These are phyloP conservation scores for Leptinotarsa defecta DNA, from an alignment of 1,140 invertebrate species.

Conservation along the genomic window DNA sequence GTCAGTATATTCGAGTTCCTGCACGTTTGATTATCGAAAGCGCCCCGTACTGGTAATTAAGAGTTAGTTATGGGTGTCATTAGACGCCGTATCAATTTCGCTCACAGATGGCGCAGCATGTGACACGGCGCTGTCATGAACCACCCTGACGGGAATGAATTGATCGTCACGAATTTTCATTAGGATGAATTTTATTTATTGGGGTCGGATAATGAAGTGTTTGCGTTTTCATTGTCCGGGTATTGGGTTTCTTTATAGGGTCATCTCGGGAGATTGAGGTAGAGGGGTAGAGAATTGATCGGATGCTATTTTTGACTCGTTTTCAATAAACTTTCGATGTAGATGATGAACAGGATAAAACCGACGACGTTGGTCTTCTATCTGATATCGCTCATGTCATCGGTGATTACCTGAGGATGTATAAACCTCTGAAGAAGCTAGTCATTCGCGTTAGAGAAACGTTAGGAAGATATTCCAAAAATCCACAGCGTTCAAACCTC, in stretches of 20 bases:
- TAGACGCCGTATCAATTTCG: not conserved
- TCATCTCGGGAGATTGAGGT: not conserved
- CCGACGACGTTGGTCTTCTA: too few relatives aligned
- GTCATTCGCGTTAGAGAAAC: too few relatives aligned
- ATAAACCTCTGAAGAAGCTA: too few relatives aligned
- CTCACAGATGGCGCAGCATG: not conserved
- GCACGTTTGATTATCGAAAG: not conserved
- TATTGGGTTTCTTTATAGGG: not conserved
- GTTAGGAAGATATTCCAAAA: too few relatives aligned
- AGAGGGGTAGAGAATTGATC: too few relatives aligned
- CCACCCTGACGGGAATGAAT: not conserved
- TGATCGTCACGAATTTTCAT: constrained; percentile 1
- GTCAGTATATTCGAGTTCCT: too few relatives aligned
- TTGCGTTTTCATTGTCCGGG: not conserved
- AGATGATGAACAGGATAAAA: too few relatives aligned
- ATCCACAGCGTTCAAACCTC: too few relatives aligned
- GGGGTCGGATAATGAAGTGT: not conserved
- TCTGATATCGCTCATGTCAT: too few relatives aligned
- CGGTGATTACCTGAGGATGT: too few relatives aligned
- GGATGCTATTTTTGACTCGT: too few relatives aligned
- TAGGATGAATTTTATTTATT: not conserved
- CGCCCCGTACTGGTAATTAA: not conserved
- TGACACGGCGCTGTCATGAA: not conserved
- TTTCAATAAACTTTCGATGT: too few relatives aligned
- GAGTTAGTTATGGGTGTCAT: constrained; percentile 8